These are phyloP conservation scores for Rhogogaster chlorosoma DNA, from an alignment of 2,888 invertebrate genomes.

Conservation along the genomic window DNA sequence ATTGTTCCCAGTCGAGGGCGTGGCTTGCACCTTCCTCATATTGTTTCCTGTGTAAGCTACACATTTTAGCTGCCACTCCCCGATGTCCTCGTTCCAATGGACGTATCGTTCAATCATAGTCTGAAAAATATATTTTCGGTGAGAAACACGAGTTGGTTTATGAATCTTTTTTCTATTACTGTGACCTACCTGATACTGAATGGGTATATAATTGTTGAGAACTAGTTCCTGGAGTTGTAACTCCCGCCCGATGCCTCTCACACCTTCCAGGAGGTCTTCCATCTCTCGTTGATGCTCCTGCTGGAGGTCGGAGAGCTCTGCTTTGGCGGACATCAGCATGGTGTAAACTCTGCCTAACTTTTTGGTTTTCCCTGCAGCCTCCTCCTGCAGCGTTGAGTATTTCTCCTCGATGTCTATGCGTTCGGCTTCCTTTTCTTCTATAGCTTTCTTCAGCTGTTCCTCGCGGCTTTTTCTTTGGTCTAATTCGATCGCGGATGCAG, in stretches of 20 bases:
- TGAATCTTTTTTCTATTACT: neutral
- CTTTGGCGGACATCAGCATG: constrained; percentile 91
- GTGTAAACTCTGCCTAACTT: constrained; percentile 95
- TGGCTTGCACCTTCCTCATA: constrained; percentile 87
- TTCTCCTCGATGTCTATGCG: constrained; percentile 96
- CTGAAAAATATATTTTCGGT: constrained; percentile 75
- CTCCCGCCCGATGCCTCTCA: constrained; percentile 93
- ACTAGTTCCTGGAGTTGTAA: constrained; percentile 94
- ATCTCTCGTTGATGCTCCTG: constrained; percentile 98
- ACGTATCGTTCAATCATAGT: constrained; percentile 94
- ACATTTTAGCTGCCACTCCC: constrained; percentile 98
- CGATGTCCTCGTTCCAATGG: constrained; percentile 98
- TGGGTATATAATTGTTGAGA: constrained; percentile 95
- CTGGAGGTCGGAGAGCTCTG: constrained; percentile 91
- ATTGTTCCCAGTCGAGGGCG: constrained; percentile 67
- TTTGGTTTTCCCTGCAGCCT: constrained; percentile 94
- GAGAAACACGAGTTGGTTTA: neutral
- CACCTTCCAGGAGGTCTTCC: constrained; percentile 96
- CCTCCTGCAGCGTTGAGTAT: constrained; percentile 96
- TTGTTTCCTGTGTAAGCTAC: constrained; percentile 99
- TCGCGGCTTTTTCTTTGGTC: constrained; percentile 89
- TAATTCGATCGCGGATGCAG: constrained; percentile 91
- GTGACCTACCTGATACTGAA: constrained; percentile 89
- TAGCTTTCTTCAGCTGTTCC: constrained; percentile 88
- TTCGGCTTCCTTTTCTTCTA: constrained; percentile 96